Evolutionary conservation across 2,888 invertebrate species (phyloP).

Genomic region (Nudaria mundana): DNA sequence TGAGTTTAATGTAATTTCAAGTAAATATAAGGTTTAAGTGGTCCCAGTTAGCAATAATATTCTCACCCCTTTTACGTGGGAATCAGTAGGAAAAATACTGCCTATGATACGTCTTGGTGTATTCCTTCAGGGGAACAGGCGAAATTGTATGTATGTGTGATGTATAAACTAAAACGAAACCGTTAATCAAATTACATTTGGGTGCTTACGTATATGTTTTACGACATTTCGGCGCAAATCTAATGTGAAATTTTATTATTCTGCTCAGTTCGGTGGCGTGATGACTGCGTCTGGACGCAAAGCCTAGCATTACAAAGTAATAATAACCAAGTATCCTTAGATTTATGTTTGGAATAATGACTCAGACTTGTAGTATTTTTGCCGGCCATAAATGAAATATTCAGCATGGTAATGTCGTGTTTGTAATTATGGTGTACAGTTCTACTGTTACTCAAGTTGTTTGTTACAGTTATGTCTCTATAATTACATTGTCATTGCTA

Average conservation of each 20-base stretch:
- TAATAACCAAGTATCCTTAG: constrained; percentile 66
- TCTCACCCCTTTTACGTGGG: too few relatives aligned
- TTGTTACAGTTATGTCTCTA: constrained; percentile 1
- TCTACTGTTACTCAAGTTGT: constrained; percentile 1
- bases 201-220: too few relatives aligned
- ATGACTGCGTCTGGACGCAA: constrained; percentile 35
- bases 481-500: constrained; percentile 9
- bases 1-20: too few relatives aligned
- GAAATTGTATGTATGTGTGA: too few relatives aligned
- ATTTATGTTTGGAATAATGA: constrained; percentile 51
- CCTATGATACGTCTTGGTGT: too few relatives aligned
- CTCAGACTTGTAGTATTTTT: constrained; percentile 35
- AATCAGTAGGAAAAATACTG: too few relatives aligned
- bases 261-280: background rate
- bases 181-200: too few relatives aligned
- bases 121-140: too few relatives aligned
- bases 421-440: constrained; percentile 27
- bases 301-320: constrained; percentile 63
- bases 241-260: background rate
- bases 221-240: too few relatives aligned
- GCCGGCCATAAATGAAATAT: constrained; percentile 23
- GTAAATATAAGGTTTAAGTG: too few relatives aligned
- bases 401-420: constrained; percentile 20
- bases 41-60: too few relatives aligned
- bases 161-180: too few relatives aligned